Conservation (phyloP, 1,140 invertebrate genomes). For the Wiebesia pumilae region DNA sequence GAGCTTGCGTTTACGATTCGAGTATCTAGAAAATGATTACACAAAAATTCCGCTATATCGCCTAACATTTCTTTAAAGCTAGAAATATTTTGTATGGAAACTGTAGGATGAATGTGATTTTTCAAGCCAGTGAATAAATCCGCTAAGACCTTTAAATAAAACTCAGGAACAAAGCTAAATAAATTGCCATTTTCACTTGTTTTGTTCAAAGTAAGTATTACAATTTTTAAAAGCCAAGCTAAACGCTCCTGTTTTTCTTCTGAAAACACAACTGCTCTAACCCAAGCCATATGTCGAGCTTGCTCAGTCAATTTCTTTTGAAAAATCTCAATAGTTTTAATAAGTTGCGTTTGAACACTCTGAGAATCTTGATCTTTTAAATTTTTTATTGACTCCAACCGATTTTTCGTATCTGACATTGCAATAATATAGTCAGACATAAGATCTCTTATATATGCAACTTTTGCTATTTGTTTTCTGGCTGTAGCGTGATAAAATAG, state of each 20-base stretch:
- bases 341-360: slow-evolving; percentile 73
- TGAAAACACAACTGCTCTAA: slow-evolving; percentile 78
- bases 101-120: slow-evolving; percentile 81
- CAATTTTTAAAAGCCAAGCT: slow-evolving; percentile 78
- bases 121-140: slow-evolving; percentile 79
- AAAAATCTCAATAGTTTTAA: slow-evolving; percentile 73
- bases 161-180: slow-evolving; percentile 88
- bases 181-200: slow-evolving; percentile 80
- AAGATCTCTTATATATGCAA: slow-evolving; percentile 76
- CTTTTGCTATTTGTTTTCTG: slow-evolving; percentile 83
- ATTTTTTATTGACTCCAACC: slow-evolving; percentile 66
- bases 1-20: slow-evolving; percentile 85
- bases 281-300: slow-evolving; percentile 80
- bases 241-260: slow-evolving; percentile 78
- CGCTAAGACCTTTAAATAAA: slow-evolving; percentile 85
- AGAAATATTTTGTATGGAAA: slow-evolving; percentile 76
- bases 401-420: slow-evolving; percentile 74
- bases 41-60: slow-evolving; percentile 83
- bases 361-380: slow-evolving; percentile 59
- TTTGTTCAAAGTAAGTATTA: slow-evolving; percentile 77
- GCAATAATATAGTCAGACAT: slow-evolving; percentile 78
- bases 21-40: slow-evolving; percentile 84
- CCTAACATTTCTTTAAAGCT: slow-evolving; percentile 77
- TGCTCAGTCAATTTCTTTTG: slow-evolving; percentile 77
- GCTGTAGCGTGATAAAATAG: slow-evolving; percentile 82